These are phyloP conservation scores for Epinephelus moara DNA, from an alignment of 2,113 vertebrate species.

Conservation along the genomic window DNA sequence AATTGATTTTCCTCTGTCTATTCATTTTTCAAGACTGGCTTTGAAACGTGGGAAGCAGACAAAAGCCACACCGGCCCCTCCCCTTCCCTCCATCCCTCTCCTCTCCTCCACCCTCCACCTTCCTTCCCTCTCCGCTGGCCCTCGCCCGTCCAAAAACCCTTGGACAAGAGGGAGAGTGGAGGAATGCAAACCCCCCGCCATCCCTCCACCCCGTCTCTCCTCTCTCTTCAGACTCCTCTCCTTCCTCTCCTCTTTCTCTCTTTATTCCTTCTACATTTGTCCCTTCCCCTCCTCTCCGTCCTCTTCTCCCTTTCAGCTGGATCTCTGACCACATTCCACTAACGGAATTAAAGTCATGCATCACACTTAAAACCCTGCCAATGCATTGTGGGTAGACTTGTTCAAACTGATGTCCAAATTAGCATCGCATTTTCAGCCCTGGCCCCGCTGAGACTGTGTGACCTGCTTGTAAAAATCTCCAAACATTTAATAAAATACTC, in stretches of 20 bases:
- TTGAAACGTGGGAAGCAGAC: conserved; percentile 91
- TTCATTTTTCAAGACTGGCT: conserved; percentile 90
- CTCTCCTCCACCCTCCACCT: conserved; percentile 69
- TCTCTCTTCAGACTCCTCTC: conserved; percentile 19
- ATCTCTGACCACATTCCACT: conserved; percentile 81
- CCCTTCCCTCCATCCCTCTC: conserved; percentile 65
- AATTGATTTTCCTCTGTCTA: conserved; percentile 91
- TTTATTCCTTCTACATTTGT: conserved; percentile 69
- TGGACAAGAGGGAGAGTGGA: conserved; percentile 59
- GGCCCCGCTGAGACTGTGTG: conserved; percentile 43
- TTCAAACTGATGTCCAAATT: conserved; percentile 82
- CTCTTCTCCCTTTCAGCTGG: conserved; percentile 67
- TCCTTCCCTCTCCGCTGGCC: conserved; percentile 59
- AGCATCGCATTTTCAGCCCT: conserved; percentile 68
- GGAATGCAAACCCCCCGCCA: conserved; percentile 54
- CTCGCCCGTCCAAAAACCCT: conserved; percentile 64
- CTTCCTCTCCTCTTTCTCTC: conserved; percentile 48
- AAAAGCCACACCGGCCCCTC: conserved; percentile 84
- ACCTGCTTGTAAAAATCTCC: conserved; percentile 62
- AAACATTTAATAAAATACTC: conserved; percentile 58
- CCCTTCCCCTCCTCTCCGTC: conserved; percentile 61
- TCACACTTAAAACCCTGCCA: conserved; percentile 83
- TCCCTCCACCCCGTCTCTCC: no score
- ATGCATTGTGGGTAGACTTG: conserved; percentile 82
- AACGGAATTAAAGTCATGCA: conserved; percentile 85